These are phyloP conservation scores for Trematomus loennbergii DNA, from an alignment of 2,113 vertebrate genomes.

Conservation along the genomic window DNA sequence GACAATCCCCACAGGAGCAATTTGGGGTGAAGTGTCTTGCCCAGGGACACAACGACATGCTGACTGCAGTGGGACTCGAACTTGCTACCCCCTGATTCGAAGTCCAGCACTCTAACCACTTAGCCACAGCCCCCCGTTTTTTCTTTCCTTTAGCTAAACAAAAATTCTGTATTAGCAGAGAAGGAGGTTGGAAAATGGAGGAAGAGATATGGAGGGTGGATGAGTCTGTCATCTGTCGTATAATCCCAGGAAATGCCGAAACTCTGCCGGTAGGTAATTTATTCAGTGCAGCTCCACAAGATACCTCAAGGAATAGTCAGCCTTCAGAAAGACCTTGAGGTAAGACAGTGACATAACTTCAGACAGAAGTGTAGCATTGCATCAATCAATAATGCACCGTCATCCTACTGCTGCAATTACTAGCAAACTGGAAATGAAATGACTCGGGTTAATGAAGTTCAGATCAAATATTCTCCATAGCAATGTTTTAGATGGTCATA, in stretches of 20 bases:
- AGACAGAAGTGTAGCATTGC: constrained; percentile 47
- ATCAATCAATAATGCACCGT: constrained; percentile 52
- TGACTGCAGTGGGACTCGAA: no score
- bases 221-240: constrained; percentile 60
- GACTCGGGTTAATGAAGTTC: constrained; percentile 24
- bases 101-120: no score
- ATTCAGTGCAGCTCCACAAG: constrained; percentile 63
- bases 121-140: no score
- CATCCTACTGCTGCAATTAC: constrained; percentile 33
- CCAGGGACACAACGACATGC: no score
- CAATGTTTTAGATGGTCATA: constrained; percentile 8
- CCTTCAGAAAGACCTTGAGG: constrained; percentile 54
- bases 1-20: no score
- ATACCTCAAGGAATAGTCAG: constrained; percentile 56
- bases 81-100: no score
- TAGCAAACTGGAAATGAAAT: background rate
- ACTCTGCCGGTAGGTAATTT: constrained; percentile 65
- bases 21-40: no score
- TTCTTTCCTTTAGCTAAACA: constrained; percentile 14
- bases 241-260: constrained; percentile 69
- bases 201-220: constrained; percentile 35
- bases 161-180: constrained; percentile 27
- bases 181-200: constrained; percentile 13
- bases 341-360: constrained; percentile 62
- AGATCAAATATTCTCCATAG: background rate